Conservation (phyloP, 2,888 invertebrate genomes). For the Phasia obesa region DNA sequence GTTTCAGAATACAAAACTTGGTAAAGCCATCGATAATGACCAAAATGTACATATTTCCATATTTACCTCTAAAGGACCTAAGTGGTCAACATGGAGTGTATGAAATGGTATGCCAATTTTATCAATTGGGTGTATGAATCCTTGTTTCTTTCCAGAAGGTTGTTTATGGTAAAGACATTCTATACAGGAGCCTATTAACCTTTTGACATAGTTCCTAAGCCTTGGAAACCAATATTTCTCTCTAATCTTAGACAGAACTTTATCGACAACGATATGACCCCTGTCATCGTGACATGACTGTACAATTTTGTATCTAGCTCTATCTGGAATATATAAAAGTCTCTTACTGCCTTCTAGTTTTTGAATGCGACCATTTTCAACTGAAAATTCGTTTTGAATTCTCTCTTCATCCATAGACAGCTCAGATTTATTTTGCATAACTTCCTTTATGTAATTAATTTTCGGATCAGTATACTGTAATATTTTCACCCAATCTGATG, state of each 20-base stretch:
- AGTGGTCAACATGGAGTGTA: no score
- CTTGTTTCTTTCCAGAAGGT: neutral
- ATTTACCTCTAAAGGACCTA: no score
- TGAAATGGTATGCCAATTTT: constrained; percentile 78
- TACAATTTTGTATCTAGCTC: constrained; percentile 65
- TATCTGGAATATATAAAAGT: constrained; percentile 68
- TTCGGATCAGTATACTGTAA: constrained; percentile 15
- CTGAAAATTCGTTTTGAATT: neutral
- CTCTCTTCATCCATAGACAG: constrained; percentile 6
- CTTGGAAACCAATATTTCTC: constrained; percentile 74
- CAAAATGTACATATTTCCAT: constrained; percentile 76
- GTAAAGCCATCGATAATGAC: constrained; percentile 79
- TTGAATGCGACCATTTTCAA: neutral
- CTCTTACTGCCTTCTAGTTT: neutral
- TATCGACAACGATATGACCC: neutral
- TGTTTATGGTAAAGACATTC: neutral
- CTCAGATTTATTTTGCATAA: constrained; percentile 1
- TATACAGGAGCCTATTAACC: neutral
- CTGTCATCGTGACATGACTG: neutral
- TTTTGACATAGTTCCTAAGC: constrained; percentile 76
- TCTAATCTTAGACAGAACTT: constrained; percentile 37
- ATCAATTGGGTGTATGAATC: constrained; percentile 76
- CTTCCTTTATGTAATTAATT: constrained; percentile 11
- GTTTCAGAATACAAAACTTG: no score
- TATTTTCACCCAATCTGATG: constrained; percentile 14